Conservation (phyloP, 2,888 invertebrate species). For the Gastrophysa polygoni region DNA sequence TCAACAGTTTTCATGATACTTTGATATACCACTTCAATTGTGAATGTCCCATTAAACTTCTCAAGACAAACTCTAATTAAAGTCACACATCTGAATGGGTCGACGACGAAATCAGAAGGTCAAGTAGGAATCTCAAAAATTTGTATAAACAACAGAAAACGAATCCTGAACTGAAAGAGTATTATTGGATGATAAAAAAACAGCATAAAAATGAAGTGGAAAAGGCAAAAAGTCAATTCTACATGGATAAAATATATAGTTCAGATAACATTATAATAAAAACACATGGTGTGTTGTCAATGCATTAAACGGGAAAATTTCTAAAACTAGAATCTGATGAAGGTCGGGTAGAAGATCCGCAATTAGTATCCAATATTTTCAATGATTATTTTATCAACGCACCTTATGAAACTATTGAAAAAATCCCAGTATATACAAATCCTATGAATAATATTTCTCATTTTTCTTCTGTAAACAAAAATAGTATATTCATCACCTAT, state of each 20-base stretch:
- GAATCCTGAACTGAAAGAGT: conserved; percentile 1
- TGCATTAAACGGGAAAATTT: background rate
- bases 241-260: background rate
- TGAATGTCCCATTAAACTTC: conserved; percentile 10
- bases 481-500: too few species aligned
- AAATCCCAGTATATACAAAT: too few species aligned
- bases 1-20: conserved; percentile 10
- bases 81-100: background rate
- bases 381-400: too few species aligned
- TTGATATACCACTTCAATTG: conserved; percentile 6
- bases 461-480: too few species aligned
- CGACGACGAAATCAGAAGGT: background rate
- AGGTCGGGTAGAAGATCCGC: too few species aligned
- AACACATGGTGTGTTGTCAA: background rate
- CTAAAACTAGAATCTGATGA: background rate
- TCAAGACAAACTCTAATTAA: background rate
- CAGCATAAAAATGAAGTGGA: background rate
- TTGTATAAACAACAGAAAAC: conserved; percentile 1
- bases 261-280: background rate
- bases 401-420: too few species aligned
- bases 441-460: too few species aligned
- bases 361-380: too few species aligned
- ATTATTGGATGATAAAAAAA: background rate
- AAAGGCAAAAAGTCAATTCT: conserved; percentile 2
- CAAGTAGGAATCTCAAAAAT: conserved; percentile 6